Evolutionary conservation across 2,888 invertebrate genomes (phyloP).

Genomic region (Rhamnusium bicolor): DNA sequence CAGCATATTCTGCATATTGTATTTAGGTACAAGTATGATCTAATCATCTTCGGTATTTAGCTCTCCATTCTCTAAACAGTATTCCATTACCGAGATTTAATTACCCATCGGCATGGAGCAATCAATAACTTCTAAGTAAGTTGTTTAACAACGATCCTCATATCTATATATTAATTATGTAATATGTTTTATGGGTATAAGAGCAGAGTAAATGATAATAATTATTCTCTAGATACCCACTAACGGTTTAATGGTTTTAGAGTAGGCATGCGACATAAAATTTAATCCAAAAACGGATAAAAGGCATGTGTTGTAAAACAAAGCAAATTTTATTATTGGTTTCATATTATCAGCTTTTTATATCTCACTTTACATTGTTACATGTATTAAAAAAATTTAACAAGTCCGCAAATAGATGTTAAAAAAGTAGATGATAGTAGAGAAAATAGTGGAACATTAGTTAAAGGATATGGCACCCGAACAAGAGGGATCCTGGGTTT

Average conservation of each 20-base stretch:
- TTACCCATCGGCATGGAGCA: neutral
- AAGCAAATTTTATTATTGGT: too few relatives aligned
- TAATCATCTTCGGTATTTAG: conserved; percentile 18
- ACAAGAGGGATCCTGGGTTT: too few relatives aligned
- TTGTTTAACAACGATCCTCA: neutral
- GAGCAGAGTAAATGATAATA: neutral
- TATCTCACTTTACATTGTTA: too few relatives aligned
- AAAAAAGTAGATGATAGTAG: too few relatives aligned
- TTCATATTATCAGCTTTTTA: too few relatives aligned
- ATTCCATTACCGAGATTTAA: conserved; percentile 23
- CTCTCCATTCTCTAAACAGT: conserved; percentile 15
- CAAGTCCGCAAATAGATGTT: too few relatives aligned
- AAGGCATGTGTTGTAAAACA: too few relatives aligned
- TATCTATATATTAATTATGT: conserved; percentile 7
- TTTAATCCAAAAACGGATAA: too few relatives aligned
- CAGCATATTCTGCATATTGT: neutral
- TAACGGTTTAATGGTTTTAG: neutral
- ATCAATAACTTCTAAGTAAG: conserved; percentile 14
- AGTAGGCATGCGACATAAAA: neutral
- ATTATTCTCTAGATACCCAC: neutral
- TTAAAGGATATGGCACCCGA: too few relatives aligned
- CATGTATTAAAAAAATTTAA: too few relatives aligned
- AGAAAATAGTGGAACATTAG: too few relatives aligned
- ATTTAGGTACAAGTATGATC: conserved; percentile 16
- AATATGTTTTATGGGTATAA: neutral